Percentiles rank a stretch among this genome's conserved stretches.
Conservation (phyloP, 2,888 invertebrate genomes). For the Meta bourneti region DNA sequence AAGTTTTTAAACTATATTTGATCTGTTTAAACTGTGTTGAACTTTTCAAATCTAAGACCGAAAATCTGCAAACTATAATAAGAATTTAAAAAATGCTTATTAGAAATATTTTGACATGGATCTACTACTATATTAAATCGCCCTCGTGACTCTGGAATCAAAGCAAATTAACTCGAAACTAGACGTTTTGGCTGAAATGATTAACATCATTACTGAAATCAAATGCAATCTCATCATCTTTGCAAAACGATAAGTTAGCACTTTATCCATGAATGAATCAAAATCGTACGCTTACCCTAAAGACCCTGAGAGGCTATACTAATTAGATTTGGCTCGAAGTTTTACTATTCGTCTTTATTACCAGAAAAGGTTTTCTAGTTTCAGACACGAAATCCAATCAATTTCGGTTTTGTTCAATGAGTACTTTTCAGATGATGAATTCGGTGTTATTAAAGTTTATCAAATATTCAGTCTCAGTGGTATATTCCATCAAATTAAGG, state of each 20-base stretch:
- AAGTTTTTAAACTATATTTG: no score
- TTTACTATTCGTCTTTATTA: background rate
- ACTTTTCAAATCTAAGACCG: no score
- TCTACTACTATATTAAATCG: no score
- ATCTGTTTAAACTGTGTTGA: no score
- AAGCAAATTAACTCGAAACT: no score
- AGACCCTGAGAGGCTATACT: background rate
- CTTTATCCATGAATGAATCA: background rate
- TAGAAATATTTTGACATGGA: no score
- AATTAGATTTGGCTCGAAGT: background rate
- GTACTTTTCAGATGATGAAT: background rate
- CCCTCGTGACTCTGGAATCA: no score
- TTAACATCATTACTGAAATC: background rate
- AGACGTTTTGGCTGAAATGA: no score
- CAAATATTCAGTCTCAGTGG: slow-evolving; percentile 15
- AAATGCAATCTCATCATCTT: background rate
- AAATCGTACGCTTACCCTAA: background rate
- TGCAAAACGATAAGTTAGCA: background rate
- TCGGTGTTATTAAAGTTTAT: background rate
- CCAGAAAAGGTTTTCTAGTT: background rate
- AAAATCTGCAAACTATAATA: no score
- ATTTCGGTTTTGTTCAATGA: background rate
- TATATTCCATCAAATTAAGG: background rate
- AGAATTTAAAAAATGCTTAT: no score
- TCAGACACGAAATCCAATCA: background rate